A percentile compares a stretch with the other conserved stretches of the same genome.
These are phyloP conservation scores for Folsomia manolachei DNA, from an alignment of 2,888 invertebrate genomes.

Conservation along the genomic window DNA sequence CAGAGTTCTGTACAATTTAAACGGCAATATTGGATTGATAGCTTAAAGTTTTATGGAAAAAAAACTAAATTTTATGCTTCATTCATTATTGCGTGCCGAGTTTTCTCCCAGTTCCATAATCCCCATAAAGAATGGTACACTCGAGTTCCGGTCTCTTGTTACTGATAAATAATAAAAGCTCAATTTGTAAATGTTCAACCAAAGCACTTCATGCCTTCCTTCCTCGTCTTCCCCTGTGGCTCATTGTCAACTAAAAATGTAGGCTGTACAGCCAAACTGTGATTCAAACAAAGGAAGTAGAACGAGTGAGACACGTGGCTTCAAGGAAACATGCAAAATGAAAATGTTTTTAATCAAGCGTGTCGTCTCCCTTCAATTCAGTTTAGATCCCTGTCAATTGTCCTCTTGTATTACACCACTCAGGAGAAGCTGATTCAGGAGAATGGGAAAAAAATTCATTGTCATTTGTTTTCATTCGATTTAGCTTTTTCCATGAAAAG, in stretches of 20 bases:
- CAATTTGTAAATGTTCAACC: neutral
- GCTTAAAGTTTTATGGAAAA: too few relatives aligned
- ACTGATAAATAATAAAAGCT: too few relatives aligned
- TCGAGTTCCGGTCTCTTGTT: too few relatives aligned
- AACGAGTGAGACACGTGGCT: constrained; percentile 15
- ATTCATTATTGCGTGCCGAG: too few relatives aligned
- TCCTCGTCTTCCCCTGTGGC: too few relatives aligned
- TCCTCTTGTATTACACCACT: neutral
- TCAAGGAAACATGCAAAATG: constrained; percentile 21
- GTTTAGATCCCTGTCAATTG: neutral
- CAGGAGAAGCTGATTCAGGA: neutral
- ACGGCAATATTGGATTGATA: too few relatives aligned
- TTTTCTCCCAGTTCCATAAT: too few relatives aligned
- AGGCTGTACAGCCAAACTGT: neutral
- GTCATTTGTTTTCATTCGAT: constrained; percentile 8
- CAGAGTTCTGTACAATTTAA: too few relatives aligned
- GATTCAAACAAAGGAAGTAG: neutral
- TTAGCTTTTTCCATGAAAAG: neutral
- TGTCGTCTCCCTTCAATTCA: too few relatives aligned
- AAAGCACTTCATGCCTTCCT: neutral
- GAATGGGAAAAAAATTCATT: neutral
- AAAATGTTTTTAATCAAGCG: constrained; percentile 26
- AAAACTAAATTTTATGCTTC: too few relatives aligned
- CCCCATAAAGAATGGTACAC: too few relatives aligned
- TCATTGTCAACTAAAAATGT: neutral